Evolutionary conservation across 2,113 vertebrate species (phyloP), one percentile per base, ranked within the genome.

Genomic region (Rhipidura dahli): DNA sequence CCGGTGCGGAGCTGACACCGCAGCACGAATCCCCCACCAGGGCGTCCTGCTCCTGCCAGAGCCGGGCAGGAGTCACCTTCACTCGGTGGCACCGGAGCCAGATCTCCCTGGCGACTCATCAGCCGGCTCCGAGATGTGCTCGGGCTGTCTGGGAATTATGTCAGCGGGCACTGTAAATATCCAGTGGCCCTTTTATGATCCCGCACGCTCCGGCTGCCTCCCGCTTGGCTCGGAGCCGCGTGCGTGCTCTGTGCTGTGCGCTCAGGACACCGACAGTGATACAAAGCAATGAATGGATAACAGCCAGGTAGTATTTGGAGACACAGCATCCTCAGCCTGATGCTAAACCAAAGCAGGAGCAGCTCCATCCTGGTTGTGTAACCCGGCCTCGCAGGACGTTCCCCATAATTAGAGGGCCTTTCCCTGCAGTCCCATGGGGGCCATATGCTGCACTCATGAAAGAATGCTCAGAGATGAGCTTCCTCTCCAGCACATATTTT

Each of bases 61-160:
- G 73, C 87, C 2, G 4, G 77, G 59, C 82, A 69, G 44, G 84
- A 88, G 94, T 95, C 94, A 94, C 96, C 90, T 95, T 96, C 85
- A 72, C 65, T 47, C 1, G 11, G 51, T 60, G 88, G 31, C 95
- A 78, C 6, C 4, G 2, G 1, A 51, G 73, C 51, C 26, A 87
- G 28, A 60, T 69, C 91, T 91, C 80, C 78, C 54, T 1, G 1
- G 83, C 0, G 2, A 79, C 78, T 54, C n/a, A 0, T 64, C 90
- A 65, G 66, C 57, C 15, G 0, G 76, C 90, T 66, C 85, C 1
- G 0, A 70, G 71, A 72, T 20, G 2, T 0, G 22, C 85, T 70
- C 1, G 0, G 79, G 72, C 39, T 90, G 72, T 30, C 91, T 90
- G 94, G 95, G 80, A 92, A 94, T 92, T 63, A 33, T 89, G 93